Evolutionary conservation across 2,113 vertebrate species (phyloP).

Genomic region (Empidonax alnorum): DNA sequence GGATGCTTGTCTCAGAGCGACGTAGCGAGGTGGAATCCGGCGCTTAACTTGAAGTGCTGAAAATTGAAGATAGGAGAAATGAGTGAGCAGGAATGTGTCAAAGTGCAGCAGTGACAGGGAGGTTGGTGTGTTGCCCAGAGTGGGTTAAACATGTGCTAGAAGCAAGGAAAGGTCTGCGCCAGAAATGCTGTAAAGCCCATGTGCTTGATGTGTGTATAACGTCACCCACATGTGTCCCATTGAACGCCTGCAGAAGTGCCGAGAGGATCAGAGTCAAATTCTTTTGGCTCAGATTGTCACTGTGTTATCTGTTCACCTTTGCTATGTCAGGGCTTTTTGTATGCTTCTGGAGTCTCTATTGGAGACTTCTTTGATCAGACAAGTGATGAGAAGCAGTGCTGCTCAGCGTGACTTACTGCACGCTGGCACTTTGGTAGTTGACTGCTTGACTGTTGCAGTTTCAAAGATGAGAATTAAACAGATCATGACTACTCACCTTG

Average conservation of each 20-base stretch:
- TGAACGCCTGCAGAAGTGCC: conserved; percentile 15
- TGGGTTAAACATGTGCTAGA: not conserved
- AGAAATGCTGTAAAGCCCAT: not conserved
- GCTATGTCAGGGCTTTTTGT: not conserved
- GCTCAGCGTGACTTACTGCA: not conserved
- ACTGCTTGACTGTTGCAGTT: not conserved
- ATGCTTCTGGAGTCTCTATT: not conserved
- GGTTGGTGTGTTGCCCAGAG: not conserved
- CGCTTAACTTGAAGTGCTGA: not conserved
- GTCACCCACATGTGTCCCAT: not conserved
- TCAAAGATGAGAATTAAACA: not conserved
- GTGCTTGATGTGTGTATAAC: not conserved
- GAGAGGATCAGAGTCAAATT: not conserved
- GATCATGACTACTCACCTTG: not conserved
- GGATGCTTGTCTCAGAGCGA: not conserved
- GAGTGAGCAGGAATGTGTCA: not conserved
- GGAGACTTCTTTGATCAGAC: not conserved
- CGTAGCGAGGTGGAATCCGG: not conserved
- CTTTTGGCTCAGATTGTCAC: not conserved
- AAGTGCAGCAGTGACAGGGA: not conserved
- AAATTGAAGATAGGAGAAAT: not conserved
- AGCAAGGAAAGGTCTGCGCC: not conserved
- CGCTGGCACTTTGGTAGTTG: not conserved
- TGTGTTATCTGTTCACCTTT: not conserved
- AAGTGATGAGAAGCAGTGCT: not conserved